phyloP scores from a whole-genome alignment of 2,797 vertebrate species.

The Pangasius larnaudii region DNA sequence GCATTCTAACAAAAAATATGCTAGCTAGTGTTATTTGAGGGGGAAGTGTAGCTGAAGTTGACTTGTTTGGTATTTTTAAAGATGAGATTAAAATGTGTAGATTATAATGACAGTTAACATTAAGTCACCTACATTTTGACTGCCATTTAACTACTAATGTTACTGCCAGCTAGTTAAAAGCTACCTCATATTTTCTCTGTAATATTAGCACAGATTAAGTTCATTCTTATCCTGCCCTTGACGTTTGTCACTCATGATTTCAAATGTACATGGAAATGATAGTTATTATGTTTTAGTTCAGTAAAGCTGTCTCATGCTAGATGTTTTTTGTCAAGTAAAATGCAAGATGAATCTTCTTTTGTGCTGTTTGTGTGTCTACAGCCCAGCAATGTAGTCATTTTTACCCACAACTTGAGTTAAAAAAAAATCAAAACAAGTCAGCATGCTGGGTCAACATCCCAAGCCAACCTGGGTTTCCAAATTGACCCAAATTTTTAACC shows the following conservation, averaged over 20 bases:
- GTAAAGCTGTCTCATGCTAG: not conserved
- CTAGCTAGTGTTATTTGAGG: not conserved
- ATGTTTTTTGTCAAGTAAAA: not conserved
- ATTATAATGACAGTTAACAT: not conserved
- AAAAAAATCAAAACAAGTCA: too few relatives aligned
- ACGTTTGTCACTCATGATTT: not conserved
- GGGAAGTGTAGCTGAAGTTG: not conserved
- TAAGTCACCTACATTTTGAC: too few relatives aligned
- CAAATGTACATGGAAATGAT: not conserved
- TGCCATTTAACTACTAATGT: not conserved
- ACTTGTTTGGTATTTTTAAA: not conserved
- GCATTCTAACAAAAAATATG: not conserved
- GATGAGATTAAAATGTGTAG: not conserved
- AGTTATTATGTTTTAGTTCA: not conserved
- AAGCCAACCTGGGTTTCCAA: not conserved
- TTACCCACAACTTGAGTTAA: too few relatives aligned
- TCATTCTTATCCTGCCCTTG: not conserved
- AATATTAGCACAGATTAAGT: not conserved
- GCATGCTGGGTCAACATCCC: not conserved
- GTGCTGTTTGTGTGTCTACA: too few relatives aligned
- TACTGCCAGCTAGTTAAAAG: not conserved
- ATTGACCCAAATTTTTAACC: not conserved
- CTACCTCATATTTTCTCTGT: not conserved
- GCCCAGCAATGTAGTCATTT: too few relatives aligned
- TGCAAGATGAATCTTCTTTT: too few relatives aligned